Percentiles rank a stretch among this genome's conserved stretches.
Conservation (phyloP, 2,888 invertebrate species). For the Erannis defoliaria region DNA sequence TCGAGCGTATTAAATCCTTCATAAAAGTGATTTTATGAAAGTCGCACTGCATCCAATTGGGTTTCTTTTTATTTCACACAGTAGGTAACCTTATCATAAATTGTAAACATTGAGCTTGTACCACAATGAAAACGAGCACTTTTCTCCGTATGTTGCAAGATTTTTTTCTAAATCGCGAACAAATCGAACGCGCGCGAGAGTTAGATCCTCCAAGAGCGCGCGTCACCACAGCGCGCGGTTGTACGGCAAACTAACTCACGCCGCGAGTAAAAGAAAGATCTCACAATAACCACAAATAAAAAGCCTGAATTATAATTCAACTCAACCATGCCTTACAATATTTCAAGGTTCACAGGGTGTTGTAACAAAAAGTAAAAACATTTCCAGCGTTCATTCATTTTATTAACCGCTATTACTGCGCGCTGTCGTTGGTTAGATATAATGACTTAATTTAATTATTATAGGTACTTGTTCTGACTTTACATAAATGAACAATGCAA, state of each 20-base stretch:
- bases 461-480: background rate
- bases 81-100: background rate
- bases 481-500: background rate
- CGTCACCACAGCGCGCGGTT: slow-evolving; percentile 60
- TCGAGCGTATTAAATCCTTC: slow-evolving; percentile 13
- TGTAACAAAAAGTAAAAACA: slow-evolving; percentile 49
- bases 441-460: slow-evolving; percentile 17
- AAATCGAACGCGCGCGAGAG: slow-evolving; percentile 62
- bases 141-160: slow-evolving; percentile 1
- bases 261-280: slow-evolving; percentile 70
- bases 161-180: slow-evolving; percentile 21
- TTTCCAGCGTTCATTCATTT: slow-evolving; percentile 40
- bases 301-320: slow-evolving; percentile 52
- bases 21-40: slow-evolving; percentile 30
- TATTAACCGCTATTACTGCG: slow-evolving; percentile 34
- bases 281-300: slow-evolving; percentile 72
- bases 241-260: slow-evolving; percentile 70
- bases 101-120: background rate
- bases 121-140: slow-evolving; percentile 9
- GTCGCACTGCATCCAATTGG: slow-evolving; percentile 35
- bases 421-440: slow-evolving; percentile 5
- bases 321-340: slow-evolving; percentile 51
- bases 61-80: slow-evolving; percentile 22
- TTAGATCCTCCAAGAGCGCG: no score
- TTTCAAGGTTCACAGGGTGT: slow-evolving; percentile 57